phyloP scores from a whole-genome alignment of 2,888 invertebrate genomes.

The Arrhopalites spinosus region DNA sequence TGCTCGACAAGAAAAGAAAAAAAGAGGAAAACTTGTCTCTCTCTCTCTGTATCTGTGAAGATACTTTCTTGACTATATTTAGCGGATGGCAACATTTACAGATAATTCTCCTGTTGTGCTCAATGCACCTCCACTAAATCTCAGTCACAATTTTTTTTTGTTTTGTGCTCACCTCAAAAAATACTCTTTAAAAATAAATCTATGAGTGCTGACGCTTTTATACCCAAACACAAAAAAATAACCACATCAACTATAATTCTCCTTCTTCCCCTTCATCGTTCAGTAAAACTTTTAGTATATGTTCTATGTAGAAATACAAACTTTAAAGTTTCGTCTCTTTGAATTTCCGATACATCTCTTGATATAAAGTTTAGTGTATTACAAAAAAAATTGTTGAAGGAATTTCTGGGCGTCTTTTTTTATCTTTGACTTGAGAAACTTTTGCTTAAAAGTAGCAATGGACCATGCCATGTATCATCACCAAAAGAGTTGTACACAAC shows the following conservation, averaged over 20 bases:
- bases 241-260: no score
- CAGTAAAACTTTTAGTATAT: no score
- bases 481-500: no score
- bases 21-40: not conserved
- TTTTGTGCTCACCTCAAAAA: slow-evolving; percentile 33
- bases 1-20: slow-evolving; percentile 18
- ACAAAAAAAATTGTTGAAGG: not conserved
- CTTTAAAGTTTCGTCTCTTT: no score
- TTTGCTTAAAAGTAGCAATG: no score
- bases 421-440: not conserved
- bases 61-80: slow-evolving; percentile 10
- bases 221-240: not conserved
- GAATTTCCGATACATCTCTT: no score
- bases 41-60: not conserved
- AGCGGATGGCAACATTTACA: slow-evolving; percentile 27
- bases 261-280: no score
- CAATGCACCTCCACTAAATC: slow-evolving; percentile 25
- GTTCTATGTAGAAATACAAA: no score
- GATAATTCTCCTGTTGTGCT: slow-evolving; percentile 25
- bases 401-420: slow-evolving; percentile 2
- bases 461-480: no score
- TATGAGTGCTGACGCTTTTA: slow-evolving; percentile 34
- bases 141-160: slow-evolving; percentile 35
- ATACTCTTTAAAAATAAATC: not conserved
- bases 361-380: no score